Evolutionary conservation across 2,888 invertebrate genomes (phyloP).

Genomic region (Euspilapteryx auroguttella): DNA sequence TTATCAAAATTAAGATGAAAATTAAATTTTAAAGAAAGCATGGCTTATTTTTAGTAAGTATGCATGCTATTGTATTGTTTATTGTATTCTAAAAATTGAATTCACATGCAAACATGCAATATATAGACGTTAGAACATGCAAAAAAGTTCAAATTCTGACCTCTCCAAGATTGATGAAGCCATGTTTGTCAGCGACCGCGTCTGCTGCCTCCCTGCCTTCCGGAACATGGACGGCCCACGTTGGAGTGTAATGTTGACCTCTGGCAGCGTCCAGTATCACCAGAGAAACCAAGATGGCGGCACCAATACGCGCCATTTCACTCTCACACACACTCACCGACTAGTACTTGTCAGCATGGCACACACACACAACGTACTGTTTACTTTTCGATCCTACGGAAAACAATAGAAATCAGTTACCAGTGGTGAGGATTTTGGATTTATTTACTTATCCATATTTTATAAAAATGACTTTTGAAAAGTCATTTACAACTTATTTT

Average conservation of each 20-base stretch:
- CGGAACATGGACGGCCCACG: constrained; percentile 85
- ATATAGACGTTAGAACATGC: not conserved
- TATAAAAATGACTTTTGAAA: no score
- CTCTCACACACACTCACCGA: constrained; percentile 28
- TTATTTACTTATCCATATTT: no score
- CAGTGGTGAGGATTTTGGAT: no score
- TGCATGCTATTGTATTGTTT: no score
- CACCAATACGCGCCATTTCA: constrained; percentile 49
- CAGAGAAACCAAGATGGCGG: constrained; percentile 26
- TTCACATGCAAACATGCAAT: no score
- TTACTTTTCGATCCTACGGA: no score
- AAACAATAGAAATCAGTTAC: no score
- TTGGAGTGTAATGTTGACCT: constrained; percentile 73
- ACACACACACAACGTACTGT: constrained; percentile 20
- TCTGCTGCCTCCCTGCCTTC: constrained; percentile 70
- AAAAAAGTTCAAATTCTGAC: constrained; percentile 48
- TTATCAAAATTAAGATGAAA: no score
- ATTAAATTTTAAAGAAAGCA: no score
- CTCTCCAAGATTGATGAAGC: constrained; percentile 83
- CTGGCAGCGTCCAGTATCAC: constrained; percentile 21
- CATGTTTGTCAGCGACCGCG: constrained; percentile 77
- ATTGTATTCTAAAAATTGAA: no score
- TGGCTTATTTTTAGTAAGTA: no score
- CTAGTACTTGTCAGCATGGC: constrained; percentile 57
- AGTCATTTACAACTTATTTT: no score